Evolutionary conservation across 1,140 invertebrate genomes (phyloP).

Genomic region (Theocolax elegans): DNA sequence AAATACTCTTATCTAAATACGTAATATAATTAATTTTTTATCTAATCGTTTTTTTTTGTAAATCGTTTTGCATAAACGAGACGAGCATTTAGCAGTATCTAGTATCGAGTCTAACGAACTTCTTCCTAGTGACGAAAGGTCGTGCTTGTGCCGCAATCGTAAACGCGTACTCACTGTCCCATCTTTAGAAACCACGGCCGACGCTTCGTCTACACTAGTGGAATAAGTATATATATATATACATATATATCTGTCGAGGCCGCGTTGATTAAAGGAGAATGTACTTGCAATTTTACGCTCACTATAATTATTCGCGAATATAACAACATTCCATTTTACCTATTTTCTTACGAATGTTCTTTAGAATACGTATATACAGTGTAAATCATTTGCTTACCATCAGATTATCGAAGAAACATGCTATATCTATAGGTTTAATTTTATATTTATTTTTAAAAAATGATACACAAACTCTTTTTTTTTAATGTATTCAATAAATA

Average conservation of each 20-base stretch:
- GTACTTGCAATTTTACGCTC: slow-evolving; percentile 16
- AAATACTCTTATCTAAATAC: too few species aligned
- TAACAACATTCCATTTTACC: background rate
- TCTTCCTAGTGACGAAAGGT: slow-evolving; percentile 7
- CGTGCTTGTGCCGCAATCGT: background rate
- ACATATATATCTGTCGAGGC: slow-evolving; percentile 1
- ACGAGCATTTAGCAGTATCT: background rate
- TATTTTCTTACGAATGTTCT: background rate
- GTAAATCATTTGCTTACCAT: background rate
- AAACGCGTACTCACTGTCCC: background rate
- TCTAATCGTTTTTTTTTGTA: background rate
- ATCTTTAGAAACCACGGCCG: slow-evolving; percentile 13
- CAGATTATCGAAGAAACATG: too few species aligned
- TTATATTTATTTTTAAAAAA: too few species aligned
- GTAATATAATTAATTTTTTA: background rate
- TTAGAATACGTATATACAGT: background rate
- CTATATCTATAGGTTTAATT: too few species aligned
- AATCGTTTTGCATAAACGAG: background rate
- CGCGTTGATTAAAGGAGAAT: slow-evolving; percentile 20
- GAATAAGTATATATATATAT: too few species aligned
- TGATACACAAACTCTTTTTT: too few species aligned
- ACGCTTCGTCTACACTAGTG: background rate
- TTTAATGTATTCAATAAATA: too few species aligned
- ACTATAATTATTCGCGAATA: background rate
- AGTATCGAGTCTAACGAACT: background rate